A percentile compares a stretch with the other conserved stretches of the same genome.
Conservation (phyloP, 1,140 invertebrate genomes). For the Drosophila repleta region DNA sequence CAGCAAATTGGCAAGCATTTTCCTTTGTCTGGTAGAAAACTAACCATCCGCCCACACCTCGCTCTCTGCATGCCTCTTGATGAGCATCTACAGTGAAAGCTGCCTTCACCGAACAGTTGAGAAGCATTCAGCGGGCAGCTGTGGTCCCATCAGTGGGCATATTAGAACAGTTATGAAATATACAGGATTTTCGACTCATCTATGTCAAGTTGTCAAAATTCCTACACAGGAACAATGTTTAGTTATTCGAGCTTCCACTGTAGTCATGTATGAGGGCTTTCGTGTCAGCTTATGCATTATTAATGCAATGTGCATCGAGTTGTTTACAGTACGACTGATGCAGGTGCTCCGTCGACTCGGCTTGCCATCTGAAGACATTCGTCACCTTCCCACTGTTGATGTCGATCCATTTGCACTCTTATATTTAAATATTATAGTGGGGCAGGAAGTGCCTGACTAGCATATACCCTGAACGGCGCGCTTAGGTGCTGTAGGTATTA, state of each 20-base stretch:
- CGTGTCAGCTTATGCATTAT: constrained; percentile 40
- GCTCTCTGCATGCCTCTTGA: background rate
- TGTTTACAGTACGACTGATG: constrained; percentile 36
- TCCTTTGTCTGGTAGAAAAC: constrained; percentile 8
- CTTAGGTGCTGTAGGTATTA: no score
- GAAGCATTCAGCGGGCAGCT: no score
- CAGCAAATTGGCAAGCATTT: constrained; percentile 25
- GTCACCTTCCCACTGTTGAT: constrained; percentile 2
- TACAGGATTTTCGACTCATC: no score
- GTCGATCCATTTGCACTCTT: background rate
- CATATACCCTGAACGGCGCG: no score
- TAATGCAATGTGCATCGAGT: constrained; percentile 44
- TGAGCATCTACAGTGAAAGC: background rate
- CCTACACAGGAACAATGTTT: background rate
- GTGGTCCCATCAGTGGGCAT: no score
- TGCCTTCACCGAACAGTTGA: background rate
- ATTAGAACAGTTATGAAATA: no score
- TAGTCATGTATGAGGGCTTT: background rate
- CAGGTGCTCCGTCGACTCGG: constrained; percentile 6
- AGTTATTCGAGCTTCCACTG: background rate
- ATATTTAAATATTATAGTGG: background rate
- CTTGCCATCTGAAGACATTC: background rate
- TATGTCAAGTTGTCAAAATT: background rate
- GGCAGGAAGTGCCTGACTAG: no score
- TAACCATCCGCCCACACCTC: background rate